Evolutionary conservation across 2,888 invertebrate genomes (phyloP), one percentile per base, ranked within the genome.

Genomic region (Pristionchus japonicus): DNA sequence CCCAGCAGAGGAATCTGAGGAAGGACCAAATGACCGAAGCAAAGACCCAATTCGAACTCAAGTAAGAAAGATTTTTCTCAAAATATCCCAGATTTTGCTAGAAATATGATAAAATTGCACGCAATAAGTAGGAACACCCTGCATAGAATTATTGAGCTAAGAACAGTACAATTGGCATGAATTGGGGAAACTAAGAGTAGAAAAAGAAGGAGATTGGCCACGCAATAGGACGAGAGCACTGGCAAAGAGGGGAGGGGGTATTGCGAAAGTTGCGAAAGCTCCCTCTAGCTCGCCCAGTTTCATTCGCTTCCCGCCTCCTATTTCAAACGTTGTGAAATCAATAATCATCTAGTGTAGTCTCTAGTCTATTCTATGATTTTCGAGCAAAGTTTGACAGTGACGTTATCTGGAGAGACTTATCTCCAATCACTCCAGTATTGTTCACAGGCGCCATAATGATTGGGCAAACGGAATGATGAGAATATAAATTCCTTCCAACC

Each of bases 1-100:
- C 43, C 20, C 27, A 31, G 49, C 86, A 86, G n/a, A 20, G 70
- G 23, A 49, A 17, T 1, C 49, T 86, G 11, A 49, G 86, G 17
- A 86, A 70, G 86, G 86, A 86, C 31, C 70, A 86, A 49, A 70
- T 70, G 70, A 37, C 47, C 6, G 86, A 67, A 34, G 86, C 49
- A 23, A 52, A 85, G 47, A 57, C 40, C 13, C 43, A 40, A n/a
- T 40, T 47, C 27, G 49, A 47, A 40, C 64, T 85, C 37, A 61
- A 47, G 85, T 85, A 43, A 40, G 83, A 27, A 6, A n/a, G n/a
- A n/a, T 64, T 13, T 67, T 67, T 34, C 27, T 15, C 11, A 17
- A 31, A 15, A 2, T 11, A 52, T 49, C 49, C 49, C 1, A 49
- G 49, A 64, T 23, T 17, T 23, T 27, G 1, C 2, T 3, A 64